Evolutionary conservation across 2,113 vertebrate species (phyloP).

Genomic region (Scomber scombrus): DNA sequence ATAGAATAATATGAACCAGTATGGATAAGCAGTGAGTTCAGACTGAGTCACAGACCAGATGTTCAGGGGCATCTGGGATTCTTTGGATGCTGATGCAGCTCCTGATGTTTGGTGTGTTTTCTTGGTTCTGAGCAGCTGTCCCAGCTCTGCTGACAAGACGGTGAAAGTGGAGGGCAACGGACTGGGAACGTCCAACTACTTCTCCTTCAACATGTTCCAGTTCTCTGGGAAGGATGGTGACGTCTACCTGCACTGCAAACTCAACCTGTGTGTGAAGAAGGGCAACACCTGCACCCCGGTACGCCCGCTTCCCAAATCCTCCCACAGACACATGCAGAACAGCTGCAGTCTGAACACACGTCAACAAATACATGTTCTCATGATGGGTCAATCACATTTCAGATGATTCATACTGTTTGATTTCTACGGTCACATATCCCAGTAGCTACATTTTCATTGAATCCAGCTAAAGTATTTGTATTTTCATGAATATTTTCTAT

Average conservation of each 20-base stretch:
- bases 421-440: too few species aligned
- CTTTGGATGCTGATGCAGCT: neutral
- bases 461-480: too few species aligned
- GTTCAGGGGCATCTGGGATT: neutral
- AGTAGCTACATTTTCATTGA: too few species aligned
- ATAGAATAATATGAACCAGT: too few species aligned
- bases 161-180: slow-evolving; percentile 42
- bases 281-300: slow-evolving; percentile 28
- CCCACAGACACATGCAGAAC: too few species aligned
- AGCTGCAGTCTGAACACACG: too few species aligned
- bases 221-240: neutral
- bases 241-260: slow-evolving; percentile 45
- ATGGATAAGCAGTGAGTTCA: neutral
- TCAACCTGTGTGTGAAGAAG: slow-evolving; percentile 32
- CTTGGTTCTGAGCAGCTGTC: slow-evolving; percentile 26
- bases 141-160: slow-evolving; percentile 2
- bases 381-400: too few species aligned
- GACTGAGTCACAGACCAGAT: neutral
- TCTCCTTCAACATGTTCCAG: slow-evolving; percentile 55
- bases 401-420: too few species aligned
- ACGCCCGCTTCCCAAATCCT: too few species aligned
- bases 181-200: slow-evolving; percentile 28
- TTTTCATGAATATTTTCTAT: too few species aligned
- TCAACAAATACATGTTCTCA: too few species aligned
- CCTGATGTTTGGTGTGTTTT: neutral